phyloP scores from a whole-genome alignment of 2,797 vertebrate species.

The Morus bassanus region DNA sequence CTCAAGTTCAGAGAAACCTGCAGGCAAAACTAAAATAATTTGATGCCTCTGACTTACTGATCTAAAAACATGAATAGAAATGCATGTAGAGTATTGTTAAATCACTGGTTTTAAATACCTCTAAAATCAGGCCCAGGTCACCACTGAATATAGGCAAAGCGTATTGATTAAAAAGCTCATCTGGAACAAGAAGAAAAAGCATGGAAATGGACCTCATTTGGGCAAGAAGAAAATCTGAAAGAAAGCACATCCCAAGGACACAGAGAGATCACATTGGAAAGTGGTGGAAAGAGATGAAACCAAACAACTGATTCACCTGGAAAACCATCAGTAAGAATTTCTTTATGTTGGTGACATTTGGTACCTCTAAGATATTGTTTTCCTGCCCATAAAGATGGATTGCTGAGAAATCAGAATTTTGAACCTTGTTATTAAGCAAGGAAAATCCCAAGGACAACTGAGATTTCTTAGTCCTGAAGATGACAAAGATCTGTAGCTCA shows the following conservation, averaged over 20 bases:
- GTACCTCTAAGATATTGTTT: neutral
- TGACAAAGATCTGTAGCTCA: neutral
- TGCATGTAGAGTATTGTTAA: neutral
- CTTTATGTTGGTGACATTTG: neutral
- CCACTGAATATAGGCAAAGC: neutral
- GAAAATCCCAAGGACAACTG: neutral
- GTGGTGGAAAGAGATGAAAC: neutral
- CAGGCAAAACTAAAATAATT: neutral
- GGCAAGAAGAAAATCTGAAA: neutral
- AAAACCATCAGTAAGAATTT: neutral
- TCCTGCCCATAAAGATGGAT: neutral
- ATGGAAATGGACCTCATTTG: neutral
- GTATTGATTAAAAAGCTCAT: neutral
- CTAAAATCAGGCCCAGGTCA: neutral
- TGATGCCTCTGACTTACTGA: neutral
- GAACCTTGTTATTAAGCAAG: neutral
- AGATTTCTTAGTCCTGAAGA: neutral
- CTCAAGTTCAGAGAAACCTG: neutral
- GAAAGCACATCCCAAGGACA: neutral
- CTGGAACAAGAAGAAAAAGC: neutral
- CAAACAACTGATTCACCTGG: neutral
- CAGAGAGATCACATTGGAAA: neutral
- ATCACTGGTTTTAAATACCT: neutral
- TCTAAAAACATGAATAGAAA: neutral
- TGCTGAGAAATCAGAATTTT: neutral